Evolutionary conservation across 2,113 vertebrate species (phyloP).

Genomic region (Embiotoca jacksoni): DNA sequence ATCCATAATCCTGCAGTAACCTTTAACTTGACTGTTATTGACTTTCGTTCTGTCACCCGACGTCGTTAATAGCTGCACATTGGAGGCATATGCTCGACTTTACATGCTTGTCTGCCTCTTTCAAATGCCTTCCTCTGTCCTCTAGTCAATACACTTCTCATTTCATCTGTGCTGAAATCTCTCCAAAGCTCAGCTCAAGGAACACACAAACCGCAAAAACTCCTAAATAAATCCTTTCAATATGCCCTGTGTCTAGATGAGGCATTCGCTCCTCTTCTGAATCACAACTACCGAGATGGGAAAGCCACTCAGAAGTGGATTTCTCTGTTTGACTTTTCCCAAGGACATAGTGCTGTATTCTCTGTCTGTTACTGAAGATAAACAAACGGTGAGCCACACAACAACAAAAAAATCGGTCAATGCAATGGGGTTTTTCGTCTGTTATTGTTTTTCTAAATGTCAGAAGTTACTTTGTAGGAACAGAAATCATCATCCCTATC

Average conservation of each 20-base stretch:
- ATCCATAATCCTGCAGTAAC: constrained; percentile 9
- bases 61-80: neutral
- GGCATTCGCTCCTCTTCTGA: constrained; percentile 30
- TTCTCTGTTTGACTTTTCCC: constrained; percentile 59
- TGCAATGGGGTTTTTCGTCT: neutral
- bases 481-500: too few relatives aligned
- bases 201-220: constrained; percentile 49
- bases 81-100: constrained; percentile 11
- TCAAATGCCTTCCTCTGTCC: constrained; percentile 27
- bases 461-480: neutral
- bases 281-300: constrained; percentile 39
- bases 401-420: constrained; percentile 1
- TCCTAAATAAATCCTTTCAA: constrained; percentile 65
- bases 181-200: constrained; percentile 56
- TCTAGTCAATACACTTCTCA: constrained; percentile 55
- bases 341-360: constrained; percentile 41
- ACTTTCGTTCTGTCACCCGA: neutral
- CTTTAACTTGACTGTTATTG: neutral
- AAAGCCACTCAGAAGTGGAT: constrained; percentile 55
- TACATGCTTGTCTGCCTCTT: constrained; percentile 13
- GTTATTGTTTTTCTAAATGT: neutral
- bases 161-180: constrained; percentile 55
- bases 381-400: constrained; percentile 35
- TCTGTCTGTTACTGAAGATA: constrained; percentile 26
- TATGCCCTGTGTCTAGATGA: constrained; percentile 51